Evolutionary conservation across 2,113 vertebrate genomes (phyloP), one percentile per base, ranked within the genome.

Genomic region (Galeopterus variegatus): DNA sequence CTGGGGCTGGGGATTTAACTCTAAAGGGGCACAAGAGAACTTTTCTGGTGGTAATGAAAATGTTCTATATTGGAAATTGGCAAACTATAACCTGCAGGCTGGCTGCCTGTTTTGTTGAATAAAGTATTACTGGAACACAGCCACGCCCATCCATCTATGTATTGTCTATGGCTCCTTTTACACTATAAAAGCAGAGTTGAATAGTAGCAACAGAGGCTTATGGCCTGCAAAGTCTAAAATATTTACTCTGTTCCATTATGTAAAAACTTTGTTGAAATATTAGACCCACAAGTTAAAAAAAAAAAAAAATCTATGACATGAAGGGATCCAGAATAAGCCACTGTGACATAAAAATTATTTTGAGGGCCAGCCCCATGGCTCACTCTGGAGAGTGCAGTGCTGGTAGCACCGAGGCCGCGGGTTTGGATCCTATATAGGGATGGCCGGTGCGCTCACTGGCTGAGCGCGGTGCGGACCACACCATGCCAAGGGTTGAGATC

Each of bases 231-330:
- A 90, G n/a, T 65, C 76, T 80, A 50, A 54, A 73, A 80, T 26
- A 85, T 33, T 93, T 77, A 76, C 50, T 31, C 36, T 89, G 62
- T 41, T 13, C 48, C 23, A 36, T n/a, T 28, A 31, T 7, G 8
- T 26, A 84, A 50, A 96, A 93, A 52, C 19, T 72, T 65, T 81
- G 24, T 54, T 62, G 26, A 86, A 90, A 41, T 82, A 83, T 65
- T 33, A 52, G 33, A 67, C 23, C n/a, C 36, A 80, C 17, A 81
- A 93, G 13, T 50, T 52, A 7, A 12, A 14, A 6, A 18, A 69
- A 21, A 77, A 75, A 56, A 36, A 70, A 77, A 79, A 41, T 58
- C 23, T 45, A 36, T 85, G 52, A 90, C 5, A 28, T 14, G 7
- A 58, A 76, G 21, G 6, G 31, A 31, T 36, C 17, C 69, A 48